Percentiles rank a stretch among this genome's conserved stretches.
These are phyloP conservation scores for Megalurothrips usitatus DNA, from an alignment of 2,888 invertebrate species.

Conservation along the genomic window DNA sequence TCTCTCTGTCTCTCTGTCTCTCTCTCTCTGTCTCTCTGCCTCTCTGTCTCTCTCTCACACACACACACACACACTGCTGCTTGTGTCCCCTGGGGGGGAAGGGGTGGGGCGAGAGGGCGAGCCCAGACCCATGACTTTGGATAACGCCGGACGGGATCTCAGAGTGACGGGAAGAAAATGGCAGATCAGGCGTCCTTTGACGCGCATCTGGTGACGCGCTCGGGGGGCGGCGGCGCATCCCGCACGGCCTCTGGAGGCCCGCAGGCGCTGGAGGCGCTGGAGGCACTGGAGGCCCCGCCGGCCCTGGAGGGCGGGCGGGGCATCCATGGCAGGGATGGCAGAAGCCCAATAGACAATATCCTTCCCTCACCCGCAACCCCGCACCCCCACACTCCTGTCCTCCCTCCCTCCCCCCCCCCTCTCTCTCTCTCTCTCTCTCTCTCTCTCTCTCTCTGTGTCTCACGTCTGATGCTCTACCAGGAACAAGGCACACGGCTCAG, in stretches of 20 bases:
- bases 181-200: slow-evolving; percentile 5
- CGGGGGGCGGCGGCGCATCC: not conserved
- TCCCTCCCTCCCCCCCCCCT: not conserved
- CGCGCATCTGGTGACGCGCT: not conserved
- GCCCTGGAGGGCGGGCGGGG: no score
- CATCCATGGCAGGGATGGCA: no score
- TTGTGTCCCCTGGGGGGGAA: no score
- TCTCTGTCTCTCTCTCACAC: not conserved
- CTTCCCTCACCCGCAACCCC: no score
- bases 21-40: not conserved
- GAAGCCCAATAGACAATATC: no score
- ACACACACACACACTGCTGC: no score
- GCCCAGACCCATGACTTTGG: not conserved
- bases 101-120: not conserved
- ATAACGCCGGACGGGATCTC: not conserved
- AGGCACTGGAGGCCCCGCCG: no score
- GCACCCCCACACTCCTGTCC: no score
- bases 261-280: no score
- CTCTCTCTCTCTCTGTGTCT: not conserved
- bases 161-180: not conserved
- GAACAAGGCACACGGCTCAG: no score
- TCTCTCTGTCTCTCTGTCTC: no score
- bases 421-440: not conserved
- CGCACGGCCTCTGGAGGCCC: no score
- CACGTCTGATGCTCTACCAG: not conserved